A percentile compares a stretch with the other conserved stretches of the same genome.
Conservation (phyloP, 1,140 invertebrate genomes). For the Bombus impatiens region DNA sequence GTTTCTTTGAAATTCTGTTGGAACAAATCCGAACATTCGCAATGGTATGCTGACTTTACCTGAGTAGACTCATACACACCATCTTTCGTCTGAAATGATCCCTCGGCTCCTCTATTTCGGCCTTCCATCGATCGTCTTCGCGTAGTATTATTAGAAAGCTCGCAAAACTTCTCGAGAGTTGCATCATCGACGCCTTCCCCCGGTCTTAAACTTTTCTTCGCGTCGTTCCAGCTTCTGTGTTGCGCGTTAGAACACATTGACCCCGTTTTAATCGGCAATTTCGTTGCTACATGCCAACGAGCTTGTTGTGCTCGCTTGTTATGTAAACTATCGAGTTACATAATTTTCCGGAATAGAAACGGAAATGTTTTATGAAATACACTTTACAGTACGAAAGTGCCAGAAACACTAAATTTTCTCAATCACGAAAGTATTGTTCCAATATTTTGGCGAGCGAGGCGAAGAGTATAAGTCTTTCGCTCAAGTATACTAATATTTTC, state of each 20-base stretch:
- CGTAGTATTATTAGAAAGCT: constrained; percentile 33
- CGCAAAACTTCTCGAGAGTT: constrained; percentile 9
- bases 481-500: no score
- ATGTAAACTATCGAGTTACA: constrained; percentile 47
- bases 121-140: neutral
- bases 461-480: no score
- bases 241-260: constrained; percentile 19
- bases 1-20: no score
- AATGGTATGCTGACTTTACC: no score
- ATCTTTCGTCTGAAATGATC: neutral
- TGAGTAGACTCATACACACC: neutral
- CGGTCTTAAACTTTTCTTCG: neutral
- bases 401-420: no score
- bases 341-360: constrained; percentile 43
- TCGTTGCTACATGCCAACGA: constrained; percentile 5
- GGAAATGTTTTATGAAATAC: constrained; percentile 23
- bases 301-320: constrained; percentile 2
- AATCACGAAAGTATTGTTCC: no score
- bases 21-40: neutral
- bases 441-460: no score
- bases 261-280: constrained; percentile 39
- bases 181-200: neutral
- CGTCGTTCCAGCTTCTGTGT: neutral
- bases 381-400: no score
- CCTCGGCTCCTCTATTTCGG: neutral